Evolutionary conservation across 2,113 vertebrate genomes (phyloP), one percentile per base, ranked within the genome.

Genomic region (Megaleporinus macrocephalus): DNA sequence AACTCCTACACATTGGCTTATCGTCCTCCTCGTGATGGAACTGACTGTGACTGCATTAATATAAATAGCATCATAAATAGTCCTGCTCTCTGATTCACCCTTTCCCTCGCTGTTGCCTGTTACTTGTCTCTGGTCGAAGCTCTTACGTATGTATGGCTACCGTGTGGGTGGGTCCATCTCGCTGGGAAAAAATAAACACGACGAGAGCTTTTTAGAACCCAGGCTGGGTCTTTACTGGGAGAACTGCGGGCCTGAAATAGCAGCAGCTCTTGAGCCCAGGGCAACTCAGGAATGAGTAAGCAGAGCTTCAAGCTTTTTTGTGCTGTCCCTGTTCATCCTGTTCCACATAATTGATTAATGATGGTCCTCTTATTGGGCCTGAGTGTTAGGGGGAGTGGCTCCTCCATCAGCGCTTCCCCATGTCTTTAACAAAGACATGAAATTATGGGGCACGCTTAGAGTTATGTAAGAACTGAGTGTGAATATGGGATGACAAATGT

Each of bases 341-440:
- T 41, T 57, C 76, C 59, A 66, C 53, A 30, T 63, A 33, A 73
- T 53, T 49, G 36, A 63, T 51, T 73, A 61, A 22, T 73, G 41
- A 80, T 29, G 55, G 22, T 26, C n/a, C 26, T 47, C 2, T 12
- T 29, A 12, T 41, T 33, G 18, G 22, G 63, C 47, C 59, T 63
- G 14, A 3, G 41, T 26, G 11, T 65, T 55, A 84, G 79, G 78
- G 88, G 41, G 29, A 26, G n/a, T 13, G n/a, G 57, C n/a, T n/a
- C 57, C n/a, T 61, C n/a, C 22, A 61, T 61, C 9, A 26, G n/a
- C 24, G 12, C 57, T 55, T 55, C 13, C 20, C 53, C 6, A 7
- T 55, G 53, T 55, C 30, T 41, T 9, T 63, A 80, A 84, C 68
- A 66, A 80, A 78, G 76, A 84, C 77, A 63, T 83, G 81, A 87